Evolutionary conservation across 2,113 vertebrate genomes (phyloP), one percentile per base, ranked within the genome.

Genomic region (Solea senegalensis): DNA sequence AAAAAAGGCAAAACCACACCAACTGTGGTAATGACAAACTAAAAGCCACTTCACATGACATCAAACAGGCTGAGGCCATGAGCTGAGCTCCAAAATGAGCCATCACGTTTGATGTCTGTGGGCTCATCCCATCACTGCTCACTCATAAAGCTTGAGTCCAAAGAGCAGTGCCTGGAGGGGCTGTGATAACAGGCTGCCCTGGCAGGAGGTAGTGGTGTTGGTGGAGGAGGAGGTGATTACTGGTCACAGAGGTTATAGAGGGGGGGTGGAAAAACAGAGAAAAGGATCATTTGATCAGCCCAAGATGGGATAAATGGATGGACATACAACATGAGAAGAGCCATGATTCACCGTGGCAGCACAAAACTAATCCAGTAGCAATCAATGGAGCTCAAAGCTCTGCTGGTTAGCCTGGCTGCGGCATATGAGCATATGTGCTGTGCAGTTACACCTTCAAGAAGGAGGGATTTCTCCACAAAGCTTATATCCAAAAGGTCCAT

Each of bases 361-460:
- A 8, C 1, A 5, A 8, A 40, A 65, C 62, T 82, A 75, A 87
- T 74, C 73, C 69, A n/a, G 55, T 27, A 69, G 62, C 79, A 74
- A 54, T 69, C 72, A 5, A 13, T 2, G 7, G 5, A 46, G 9
- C 44, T 7, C 44, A 46, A 44, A 69, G 60, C 65, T 63, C 44
- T 2, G 41, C 3, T 0, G 43, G 58, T 60, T 51, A 50, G 55
- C 76, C 15, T 51, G 26, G 1, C 27, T 51, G 1, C 6, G 59
- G 51, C 70, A 77, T 55, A 82, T 78, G 16, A 41, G 78, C 82
- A 88, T 82, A 87, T 86, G 83, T 85, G 84, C 54, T 49, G 76
- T 28, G 73, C 2, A 72, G 78, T 76, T 83, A 72, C 85, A 56
- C 71, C 81, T 50, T 56, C 27, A 34, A 78, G 68, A 81, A 80